Evolutionary conservation across 2,797 vertebrate species (phyloP).

Genomic region (Halcyon chelicuti): DNA sequence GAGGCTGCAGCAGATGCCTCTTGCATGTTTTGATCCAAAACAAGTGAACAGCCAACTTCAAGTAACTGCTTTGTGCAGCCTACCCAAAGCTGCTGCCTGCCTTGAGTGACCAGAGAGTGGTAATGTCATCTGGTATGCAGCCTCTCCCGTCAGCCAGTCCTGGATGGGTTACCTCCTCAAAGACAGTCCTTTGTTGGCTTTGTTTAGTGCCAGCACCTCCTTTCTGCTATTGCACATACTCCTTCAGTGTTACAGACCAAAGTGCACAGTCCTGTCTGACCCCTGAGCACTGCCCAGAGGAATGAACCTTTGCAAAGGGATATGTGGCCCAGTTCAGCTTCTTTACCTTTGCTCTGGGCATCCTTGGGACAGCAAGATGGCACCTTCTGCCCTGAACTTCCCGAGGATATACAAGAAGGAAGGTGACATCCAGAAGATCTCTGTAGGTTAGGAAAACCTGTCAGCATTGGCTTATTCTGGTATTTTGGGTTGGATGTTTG

Average conservation of each 20-base stretch:
- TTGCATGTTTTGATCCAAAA: neutral
- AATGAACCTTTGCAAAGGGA: neutral
- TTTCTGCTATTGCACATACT: neutral
- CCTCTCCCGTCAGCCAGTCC: neutral
- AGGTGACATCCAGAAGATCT: neutral
- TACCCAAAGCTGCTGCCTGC: neutral
- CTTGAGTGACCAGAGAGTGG: neutral
- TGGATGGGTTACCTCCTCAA: neutral
- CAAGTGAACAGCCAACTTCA: neutral
- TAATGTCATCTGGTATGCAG: fast-evolving
- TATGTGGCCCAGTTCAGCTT: neutral
- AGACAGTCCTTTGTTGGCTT: neutral
- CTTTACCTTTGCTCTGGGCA: neutral
- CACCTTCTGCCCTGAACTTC: neutral
- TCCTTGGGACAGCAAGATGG: neutral
- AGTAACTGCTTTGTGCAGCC: neutral
- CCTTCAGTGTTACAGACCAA: fast-evolving
- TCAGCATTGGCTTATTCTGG: neutral
- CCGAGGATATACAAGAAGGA: neutral
- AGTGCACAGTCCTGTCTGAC: neutral
- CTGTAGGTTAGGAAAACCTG: neutral
- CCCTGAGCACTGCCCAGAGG: neutral
- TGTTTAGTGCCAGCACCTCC: neutral
- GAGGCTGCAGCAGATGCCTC: neutral
- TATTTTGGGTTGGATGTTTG: neutral